A percentile compares a stretch with the other conserved stretches of the same genome.
Conservation (phyloP, 2,113 vertebrate species). For the Ptyas mucosa region DNA sequence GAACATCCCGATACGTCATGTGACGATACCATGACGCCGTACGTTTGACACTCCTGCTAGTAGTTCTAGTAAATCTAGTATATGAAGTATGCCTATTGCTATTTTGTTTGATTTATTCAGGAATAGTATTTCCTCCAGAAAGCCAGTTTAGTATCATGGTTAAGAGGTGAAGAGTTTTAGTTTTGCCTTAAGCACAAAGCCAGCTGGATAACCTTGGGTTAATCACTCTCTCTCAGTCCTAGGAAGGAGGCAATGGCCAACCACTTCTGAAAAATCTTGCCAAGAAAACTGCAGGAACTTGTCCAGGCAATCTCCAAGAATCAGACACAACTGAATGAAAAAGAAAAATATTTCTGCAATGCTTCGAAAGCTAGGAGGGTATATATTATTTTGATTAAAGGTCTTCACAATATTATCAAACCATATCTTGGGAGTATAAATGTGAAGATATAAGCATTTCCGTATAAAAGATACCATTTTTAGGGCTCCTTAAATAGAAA, state of each 20-base stretch:
- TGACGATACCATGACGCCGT: too few relatives aligned
- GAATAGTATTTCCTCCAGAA: not conserved
- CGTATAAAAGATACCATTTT: not conserved
- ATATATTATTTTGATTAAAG: not conserved
- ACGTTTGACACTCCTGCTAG: too few relatives aligned
- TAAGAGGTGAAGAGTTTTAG: not conserved
- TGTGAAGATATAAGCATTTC: not conserved
- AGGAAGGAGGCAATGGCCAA: too few relatives aligned
- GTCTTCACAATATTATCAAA: not conserved
- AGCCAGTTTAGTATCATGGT: not conserved
- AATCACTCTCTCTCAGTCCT: too few relatives aligned
- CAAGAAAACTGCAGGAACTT: not conserved
- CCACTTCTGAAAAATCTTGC: too few relatives aligned
- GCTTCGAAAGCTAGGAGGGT: not conserved
- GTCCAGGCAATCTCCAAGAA: not conserved
- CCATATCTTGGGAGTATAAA: not conserved
- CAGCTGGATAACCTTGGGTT: too few relatives aligned
- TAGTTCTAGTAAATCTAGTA: not conserved
- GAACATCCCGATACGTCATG: too few relatives aligned
- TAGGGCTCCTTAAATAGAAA: not conserved
- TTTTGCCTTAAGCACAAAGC: too few relatives aligned
- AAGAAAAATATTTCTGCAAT: not conserved
- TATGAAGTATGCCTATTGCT: not conserved
- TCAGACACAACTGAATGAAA: not conserved
- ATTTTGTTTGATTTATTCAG: not conserved